phyloP scores from a whole-genome alignment of 2,888 invertebrate species.

The Tetranychus piercei region DNA sequence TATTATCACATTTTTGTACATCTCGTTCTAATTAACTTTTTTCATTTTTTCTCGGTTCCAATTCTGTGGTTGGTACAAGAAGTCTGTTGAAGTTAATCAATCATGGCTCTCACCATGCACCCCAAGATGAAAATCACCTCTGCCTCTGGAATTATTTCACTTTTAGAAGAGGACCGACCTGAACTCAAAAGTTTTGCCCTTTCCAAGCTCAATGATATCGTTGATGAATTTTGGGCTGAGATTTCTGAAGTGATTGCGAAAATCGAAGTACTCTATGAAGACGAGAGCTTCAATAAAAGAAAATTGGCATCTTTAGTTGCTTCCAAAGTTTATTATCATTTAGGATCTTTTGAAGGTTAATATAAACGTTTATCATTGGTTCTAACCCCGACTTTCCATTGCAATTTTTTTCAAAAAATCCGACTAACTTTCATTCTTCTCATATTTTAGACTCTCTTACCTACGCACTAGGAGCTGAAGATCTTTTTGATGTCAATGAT shows the following conservation, averaged over 20 bases:
- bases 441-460: conserved; percentile 69
- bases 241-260: conserved; percentile 93
- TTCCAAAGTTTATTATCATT: conserved; percentile 47
- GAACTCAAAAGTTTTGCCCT: conserved; percentile 84
- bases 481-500: conserved; percentile 81
- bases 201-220: conserved; percentile 74
- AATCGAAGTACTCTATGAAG: conserved; percentile 90
- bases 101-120: conserved; percentile 4
- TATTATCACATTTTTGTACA: neutral
- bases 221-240: conserved; percentile 96
- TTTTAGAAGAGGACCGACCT: conserved; percentile 78
- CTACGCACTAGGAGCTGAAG: conserved; percentile 88
- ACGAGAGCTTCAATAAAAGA: conserved; percentile 61
- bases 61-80: neutral
- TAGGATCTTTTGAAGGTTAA: conserved; percentile 20
- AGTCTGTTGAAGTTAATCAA: neutral
- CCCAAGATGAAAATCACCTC: conserved; percentile 14
- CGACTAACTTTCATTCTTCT: conserved; percentile 15
- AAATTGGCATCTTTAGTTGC: conserved; percentile 88
- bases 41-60: neutral
- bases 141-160: conserved; percentile 61
- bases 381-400: neutral
- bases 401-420: neutral
- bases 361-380: neutral
- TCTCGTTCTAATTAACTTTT: neutral